A percentile compares a stretch with the other conserved stretches of the same genome.
Evolutionary conservation across 2,797 vertebrate species (phyloP).

Genomic region (Enteromius thamalakanensis): DNA sequence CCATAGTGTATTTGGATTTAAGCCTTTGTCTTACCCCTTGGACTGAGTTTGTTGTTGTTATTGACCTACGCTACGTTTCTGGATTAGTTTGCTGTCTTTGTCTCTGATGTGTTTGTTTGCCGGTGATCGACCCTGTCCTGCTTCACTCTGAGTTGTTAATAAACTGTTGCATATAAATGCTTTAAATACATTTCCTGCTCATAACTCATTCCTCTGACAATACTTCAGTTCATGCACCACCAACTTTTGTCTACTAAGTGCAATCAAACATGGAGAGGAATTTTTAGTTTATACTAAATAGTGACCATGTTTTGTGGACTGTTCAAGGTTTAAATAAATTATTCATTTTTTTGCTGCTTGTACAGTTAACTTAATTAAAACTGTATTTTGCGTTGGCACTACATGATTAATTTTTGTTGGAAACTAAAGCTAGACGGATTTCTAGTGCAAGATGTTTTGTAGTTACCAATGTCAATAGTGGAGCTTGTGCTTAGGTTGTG

Average conservation of each 20-base stretch:
- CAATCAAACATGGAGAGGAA: not conserved
- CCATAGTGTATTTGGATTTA: too few species aligned
- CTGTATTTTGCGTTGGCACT: not conserved
- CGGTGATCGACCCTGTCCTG: too few species aligned
- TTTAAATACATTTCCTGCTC: constrained; percentile 8
- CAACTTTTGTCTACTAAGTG: not conserved
- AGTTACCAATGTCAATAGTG: not conserved
- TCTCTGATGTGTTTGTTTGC: too few species aligned
- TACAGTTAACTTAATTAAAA: not conserved
- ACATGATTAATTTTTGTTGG: not conserved
- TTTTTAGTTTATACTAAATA: not conserved
- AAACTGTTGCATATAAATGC: not conserved
- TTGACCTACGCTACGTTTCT: too few species aligned
- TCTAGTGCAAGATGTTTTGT: not conserved
- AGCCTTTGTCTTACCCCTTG: too few species aligned
- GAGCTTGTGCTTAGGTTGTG: not conserved
- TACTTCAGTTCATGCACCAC: not conserved
- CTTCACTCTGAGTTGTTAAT: too few species aligned
- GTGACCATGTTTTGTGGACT: not conserved
- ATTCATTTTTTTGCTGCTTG: not conserved
- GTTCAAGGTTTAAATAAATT: not conserved
- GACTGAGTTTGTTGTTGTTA: too few species aligned
- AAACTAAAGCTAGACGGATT: not conserved
- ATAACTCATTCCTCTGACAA: constrained; percentile 24
- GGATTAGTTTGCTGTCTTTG: too few species aligned